These are phyloP conservation scores for Drosophila birchii DNA, from an alignment of 2,888 invertebrate genomes.

Conservation along the genomic window DNA sequence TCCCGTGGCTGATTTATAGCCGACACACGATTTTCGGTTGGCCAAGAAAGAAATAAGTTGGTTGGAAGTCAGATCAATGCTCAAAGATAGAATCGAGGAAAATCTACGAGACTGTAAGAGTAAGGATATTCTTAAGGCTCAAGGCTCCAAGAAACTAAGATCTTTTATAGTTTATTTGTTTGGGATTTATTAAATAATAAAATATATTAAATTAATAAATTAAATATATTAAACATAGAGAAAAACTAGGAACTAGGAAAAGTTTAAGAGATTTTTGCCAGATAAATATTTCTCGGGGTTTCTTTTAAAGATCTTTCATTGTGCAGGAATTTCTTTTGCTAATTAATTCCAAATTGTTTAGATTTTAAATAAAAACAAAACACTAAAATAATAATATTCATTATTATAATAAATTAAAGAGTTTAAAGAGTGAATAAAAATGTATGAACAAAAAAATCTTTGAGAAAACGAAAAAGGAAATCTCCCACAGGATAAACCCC, in stretches of 20 bases:
- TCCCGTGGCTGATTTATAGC: slow-evolving; percentile 60
- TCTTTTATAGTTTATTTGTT: not conserved
- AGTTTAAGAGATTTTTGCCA: not conserved
- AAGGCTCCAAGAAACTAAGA: too few relatives aligned
- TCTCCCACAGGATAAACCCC: too few relatives aligned
- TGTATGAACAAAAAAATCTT: too few relatives aligned
- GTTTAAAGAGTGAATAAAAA: too few relatives aligned
- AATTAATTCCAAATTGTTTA: not conserved
- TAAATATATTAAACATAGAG: not conserved
- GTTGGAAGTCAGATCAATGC: slow-evolving; percentile 35
- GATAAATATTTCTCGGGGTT: not conserved
- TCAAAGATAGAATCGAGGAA: slow-evolving; percentile 12
- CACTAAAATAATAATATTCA: too few relatives aligned
- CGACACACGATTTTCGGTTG: slow-evolving; percentile 54
- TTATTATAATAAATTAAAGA: too few relatives aligned
- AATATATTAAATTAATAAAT: not conserved
- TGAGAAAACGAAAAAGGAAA: too few relatives aligned
- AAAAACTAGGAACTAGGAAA: not conserved
- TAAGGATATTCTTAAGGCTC: not conserved
- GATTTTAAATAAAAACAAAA: not conserved
- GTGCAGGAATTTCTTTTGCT: not conserved
- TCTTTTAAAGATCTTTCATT: not conserved
- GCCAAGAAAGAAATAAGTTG: slow-evolving; percentile 27
- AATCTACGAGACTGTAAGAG: too few relatives aligned
- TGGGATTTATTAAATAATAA: not conserved